Conservation (phyloP, 2,797 vertebrate genomes). For the Hyperoplus lanceolatus region DNA sequence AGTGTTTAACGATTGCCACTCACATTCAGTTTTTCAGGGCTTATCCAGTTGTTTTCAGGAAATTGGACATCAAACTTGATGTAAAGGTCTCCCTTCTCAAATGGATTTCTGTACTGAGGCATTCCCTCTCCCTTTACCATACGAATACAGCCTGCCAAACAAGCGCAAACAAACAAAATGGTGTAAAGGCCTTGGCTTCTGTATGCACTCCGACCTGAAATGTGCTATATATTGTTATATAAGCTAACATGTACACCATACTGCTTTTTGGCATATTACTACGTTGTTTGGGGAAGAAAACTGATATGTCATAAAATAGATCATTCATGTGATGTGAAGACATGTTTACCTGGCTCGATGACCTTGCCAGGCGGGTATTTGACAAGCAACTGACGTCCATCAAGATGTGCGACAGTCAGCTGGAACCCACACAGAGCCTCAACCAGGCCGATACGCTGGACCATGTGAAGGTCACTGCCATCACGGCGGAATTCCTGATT, state of each 20-base stretch:
- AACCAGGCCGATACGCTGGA: conserved; percentile 96
- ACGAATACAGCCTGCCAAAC: conserved; percentile 89
- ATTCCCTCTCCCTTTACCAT: conserved; percentile 97
- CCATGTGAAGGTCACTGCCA: conserved; percentile 95
- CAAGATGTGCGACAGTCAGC: conserved; percentile 96
- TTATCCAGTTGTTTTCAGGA: conserved; percentile 99
- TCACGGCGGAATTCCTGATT: conserved; percentile 93
- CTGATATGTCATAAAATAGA: background rate
- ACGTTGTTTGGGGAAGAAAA: background rate
- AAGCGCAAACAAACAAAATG: conserved; percentile 24
- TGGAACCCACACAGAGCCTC: conserved; percentile 98
- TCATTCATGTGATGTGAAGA: background rate
- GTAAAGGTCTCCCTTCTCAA: conserved; percentile 98
- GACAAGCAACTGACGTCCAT: conserved; percentile 95
- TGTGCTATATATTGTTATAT: background rate
- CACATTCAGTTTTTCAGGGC: conserved; percentile 95
- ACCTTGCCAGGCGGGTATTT: conserved; percentile 98
- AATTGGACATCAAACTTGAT: conserved; percentile 98
- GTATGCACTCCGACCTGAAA: background rate
- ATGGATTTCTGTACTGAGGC: conserved; percentile 98
- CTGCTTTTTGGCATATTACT: background rate
- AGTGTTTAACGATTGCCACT: conserved; percentile 58
- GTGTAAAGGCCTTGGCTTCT: background rate
- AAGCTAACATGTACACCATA: background rate
- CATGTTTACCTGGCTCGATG: conserved; percentile 93